Conservation (phyloP, 1,140 invertebrate species). For the Psix sp. region DNA sequence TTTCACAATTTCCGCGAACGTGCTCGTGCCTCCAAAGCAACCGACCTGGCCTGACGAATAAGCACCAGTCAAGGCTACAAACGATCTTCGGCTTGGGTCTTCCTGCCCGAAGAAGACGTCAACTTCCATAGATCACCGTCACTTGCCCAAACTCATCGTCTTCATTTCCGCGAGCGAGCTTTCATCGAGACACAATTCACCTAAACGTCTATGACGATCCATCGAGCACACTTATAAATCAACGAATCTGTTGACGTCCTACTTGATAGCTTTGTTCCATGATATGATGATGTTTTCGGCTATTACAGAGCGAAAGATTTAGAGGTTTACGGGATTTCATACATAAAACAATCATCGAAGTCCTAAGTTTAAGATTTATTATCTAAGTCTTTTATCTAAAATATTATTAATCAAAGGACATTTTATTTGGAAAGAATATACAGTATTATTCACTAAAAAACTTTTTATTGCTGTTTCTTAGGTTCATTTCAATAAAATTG, state of each 20-base stretch:
- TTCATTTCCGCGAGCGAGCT: conserved; percentile 57
- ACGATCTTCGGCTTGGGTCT: conserved; percentile 55
- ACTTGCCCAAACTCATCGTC: conserved; percentile 36
- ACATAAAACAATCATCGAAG: no score
- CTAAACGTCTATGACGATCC: conserved; percentile 42
- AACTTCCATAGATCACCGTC: conserved; percentile 58
- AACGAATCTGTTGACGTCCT: no score
- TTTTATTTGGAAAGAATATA: no score
- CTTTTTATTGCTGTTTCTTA: no score
- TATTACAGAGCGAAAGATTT: no score
- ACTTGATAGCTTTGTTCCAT: conserved; percentile 35
- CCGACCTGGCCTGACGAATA: conserved; percentile 21
- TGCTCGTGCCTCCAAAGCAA: conserved; percentile 40
- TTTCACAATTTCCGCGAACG: conserved; percentile 64
- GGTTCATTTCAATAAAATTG: no score
- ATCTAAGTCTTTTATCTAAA: no score
- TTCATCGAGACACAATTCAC: conserved; percentile 37
- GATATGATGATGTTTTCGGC: conserved; percentile 33
- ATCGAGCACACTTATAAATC: conserved; percentile 51
- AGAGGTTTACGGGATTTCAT: no score
- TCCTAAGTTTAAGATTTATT: no score
- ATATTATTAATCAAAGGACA: no score
- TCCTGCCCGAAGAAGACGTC: conserved; percentile 53
- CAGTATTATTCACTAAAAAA: no score
- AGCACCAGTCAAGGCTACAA: conserved; percentile 43